Base-by-base conservation (phyloP, 2,888 invertebrate genomes). In the Hirtodrosophila cameraria region DNA sequence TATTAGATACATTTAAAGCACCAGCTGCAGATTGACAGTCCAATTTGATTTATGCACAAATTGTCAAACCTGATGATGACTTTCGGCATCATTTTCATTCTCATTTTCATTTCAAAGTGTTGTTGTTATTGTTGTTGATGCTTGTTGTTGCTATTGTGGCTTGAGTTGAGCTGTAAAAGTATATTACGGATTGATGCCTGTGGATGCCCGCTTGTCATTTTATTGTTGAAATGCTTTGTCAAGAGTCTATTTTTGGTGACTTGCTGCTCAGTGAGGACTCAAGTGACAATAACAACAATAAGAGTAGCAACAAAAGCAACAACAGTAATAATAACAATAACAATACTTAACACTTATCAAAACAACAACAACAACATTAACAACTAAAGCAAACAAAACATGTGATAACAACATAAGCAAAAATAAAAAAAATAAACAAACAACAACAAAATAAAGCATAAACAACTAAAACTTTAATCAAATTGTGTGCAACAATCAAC, bases 21-120 rank as follows among this genome's bases (percentile, higher is more conserved):
- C 33, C 20, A 27, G 15, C 39, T 33, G 23, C 33, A 46, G 62
- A 71, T 73, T 73, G 69, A 67, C 75, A 60, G 45, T 42, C 53
- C 52, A 73, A 69, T 76, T 75, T 73, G 75, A 73, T 69, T 76
- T 62, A 65, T 75, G 57, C 43, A 60, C 48, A 35, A 60, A 59
- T 62, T 54, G 72, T 67, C 54, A 63, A 53, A 52, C 35, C 54
- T 39, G 52, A 53, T 27, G 69, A 54, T 53, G 68, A 49, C 63
- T 52, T n/a, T 61, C 41, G 43, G 25, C 28, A 12, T 54, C 52
- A 25, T 46, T 65, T 55, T 52, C 27, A 18, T 18, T 18, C 5
- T 5, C 3, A 18, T 18, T 23, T 23, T 23, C 27, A n/a, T 20
- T 54, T 48, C 31, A 33, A 35, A 11, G 3, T 38, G 49, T 30